Evolutionary conservation across 2,797 vertebrate genomes (phyloP).

Genomic region (Halcyon chelicuti): DNA sequence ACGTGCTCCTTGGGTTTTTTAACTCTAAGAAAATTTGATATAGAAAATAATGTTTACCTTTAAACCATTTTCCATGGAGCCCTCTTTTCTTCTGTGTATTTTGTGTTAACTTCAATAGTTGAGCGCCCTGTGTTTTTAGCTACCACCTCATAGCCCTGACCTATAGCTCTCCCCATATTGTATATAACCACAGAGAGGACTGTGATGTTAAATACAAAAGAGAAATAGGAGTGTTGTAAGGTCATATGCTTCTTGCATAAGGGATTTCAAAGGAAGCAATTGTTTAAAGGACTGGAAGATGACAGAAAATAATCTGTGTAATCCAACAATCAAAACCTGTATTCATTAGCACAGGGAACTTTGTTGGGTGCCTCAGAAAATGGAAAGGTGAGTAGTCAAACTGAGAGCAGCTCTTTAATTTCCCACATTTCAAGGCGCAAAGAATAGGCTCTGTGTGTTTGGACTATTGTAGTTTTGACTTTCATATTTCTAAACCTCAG

Average conservation of each 20-base stretch:
- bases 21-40: background rate
- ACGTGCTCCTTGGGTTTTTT: background rate
- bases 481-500: conserved; percentile 62
- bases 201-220: conserved; percentile 56
- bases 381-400: conserved; percentile 58
- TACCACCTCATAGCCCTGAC: background rate
- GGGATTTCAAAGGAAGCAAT: conserved; percentile 39
- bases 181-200: conserved; percentile 17
- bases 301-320: conserved; percentile 54
- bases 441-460: conserved; percentile 37
- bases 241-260: conserved; percentile 41
- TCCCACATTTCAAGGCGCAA: conserved; percentile 47
- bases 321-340: conserved; percentile 49
- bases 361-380: conserved; percentile 51
- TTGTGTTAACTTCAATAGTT: conserved; percentile 42
- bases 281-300: conserved; percentile 55
- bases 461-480: conserved; percentile 36
- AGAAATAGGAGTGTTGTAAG: conserved; percentile 35
- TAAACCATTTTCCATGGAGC: background rate
- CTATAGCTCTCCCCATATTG: background rate
- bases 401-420: conserved; percentile 61
- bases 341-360: conserved; percentile 66
- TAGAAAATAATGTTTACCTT: conserved; percentile 34
- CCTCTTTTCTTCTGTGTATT: conserved; percentile 51
- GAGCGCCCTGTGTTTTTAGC: background rate